Evolutionary conservation across 2,888 invertebrate species (phyloP).

Genomic region (Cataglyphis altisquamis): DNA sequence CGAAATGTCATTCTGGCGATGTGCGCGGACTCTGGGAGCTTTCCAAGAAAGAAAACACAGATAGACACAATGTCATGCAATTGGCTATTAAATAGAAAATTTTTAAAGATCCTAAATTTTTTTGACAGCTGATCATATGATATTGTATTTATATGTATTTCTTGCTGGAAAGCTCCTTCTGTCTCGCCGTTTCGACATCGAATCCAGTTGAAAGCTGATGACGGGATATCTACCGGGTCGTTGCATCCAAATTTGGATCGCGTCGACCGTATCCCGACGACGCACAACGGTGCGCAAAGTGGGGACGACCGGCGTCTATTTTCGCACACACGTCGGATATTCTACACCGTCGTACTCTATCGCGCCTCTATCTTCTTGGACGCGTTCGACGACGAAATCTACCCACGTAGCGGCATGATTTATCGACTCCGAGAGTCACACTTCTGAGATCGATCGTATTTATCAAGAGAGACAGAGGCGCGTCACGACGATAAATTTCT

Average conservation of each 20-base stretch:
- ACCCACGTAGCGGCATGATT: slow-evolving; percentile 56
- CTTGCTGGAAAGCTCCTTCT: too few species aligned
- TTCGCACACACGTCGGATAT: slow-evolving; percentile 82
- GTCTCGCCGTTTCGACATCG: slow-evolving; percentile 58
- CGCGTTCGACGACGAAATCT: slow-evolving; percentile 49
- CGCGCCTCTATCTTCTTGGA: background rate
- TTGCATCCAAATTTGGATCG: slow-evolving; percentile 88
- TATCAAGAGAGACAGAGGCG: slow-evolving; percentile 4
- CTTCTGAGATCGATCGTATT: slow-evolving; percentile 26
- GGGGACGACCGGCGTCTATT: slow-evolving; percentile 86
- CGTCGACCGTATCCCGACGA: slow-evolving; percentile 81
- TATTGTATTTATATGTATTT: too few species aligned
- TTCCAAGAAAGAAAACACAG: too few species aligned
- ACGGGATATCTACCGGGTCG: slow-evolving; percentile 84
- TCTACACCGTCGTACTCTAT: slow-evolving; percentile 75
- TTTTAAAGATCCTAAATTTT: too few species aligned
- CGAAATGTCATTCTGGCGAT: slow-evolving; percentile 1
- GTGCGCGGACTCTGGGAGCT: too few species aligned
- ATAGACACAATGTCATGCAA: too few species aligned
- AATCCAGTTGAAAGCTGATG: slow-evolving; percentile 53
- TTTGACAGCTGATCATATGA: too few species aligned
- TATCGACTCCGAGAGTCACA: slow-evolving; percentile 39
- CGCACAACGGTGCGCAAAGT: slow-evolving; percentile 76
- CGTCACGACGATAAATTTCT: slow-evolving; percentile 7
- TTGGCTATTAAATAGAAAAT: too few species aligned